Evolutionary conservation across 2,113 vertebrate genomes (phyloP), one percentile per base, ranked within the genome.

Genomic region (Thalassarche chlororhynchos): DNA sequence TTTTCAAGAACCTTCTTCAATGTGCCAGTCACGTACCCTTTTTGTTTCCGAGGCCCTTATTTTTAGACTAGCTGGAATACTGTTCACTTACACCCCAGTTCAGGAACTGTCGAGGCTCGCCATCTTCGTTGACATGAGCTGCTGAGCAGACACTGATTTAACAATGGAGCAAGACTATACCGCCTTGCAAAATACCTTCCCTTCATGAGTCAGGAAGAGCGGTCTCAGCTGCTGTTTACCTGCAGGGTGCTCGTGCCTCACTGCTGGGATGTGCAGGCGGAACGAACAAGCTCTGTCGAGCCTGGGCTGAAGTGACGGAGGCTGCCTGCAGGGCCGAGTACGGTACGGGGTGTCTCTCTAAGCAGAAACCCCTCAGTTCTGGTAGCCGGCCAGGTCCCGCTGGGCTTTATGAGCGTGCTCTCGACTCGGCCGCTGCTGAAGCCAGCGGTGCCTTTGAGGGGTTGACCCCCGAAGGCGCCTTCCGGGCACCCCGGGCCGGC

Each of bases 201-300:
- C 20, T n/a, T 8, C 24, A 0, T 0, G 17, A 19, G 25, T 17
- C 5, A 2, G n/a, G 32, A 20, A 14, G 38, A 5, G 23, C 0
- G 12, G 4, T 12, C 31, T 31, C 64, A 1, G 2, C 11, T 1
- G 3, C 46, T 1, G 40, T 6, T 28, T 20, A 3, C 25, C 34
- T 3, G 28, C 62, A 3, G 62, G 29, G 38, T 17, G 6, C n/a
- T 19, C 8, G 3, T 3, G 31, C 36, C 29, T n/a, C 46, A 0
- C 17, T 0, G 3, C 14, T 1, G 79, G 47, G 76, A 20, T 5
- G 40, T 3, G 66, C 32, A 10, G 58, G 29, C 24, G 7, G n/a
- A 7, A 9, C 9, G 14, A 34, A 6, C 19, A 1, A 23, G 29
- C 57, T 6, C 15, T 2, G 26, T 3, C 8, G 40, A 17, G 76